phyloP scores from a whole-genome alignment of 2,113 vertebrate genomes.

The Etia nguti region DNA sequence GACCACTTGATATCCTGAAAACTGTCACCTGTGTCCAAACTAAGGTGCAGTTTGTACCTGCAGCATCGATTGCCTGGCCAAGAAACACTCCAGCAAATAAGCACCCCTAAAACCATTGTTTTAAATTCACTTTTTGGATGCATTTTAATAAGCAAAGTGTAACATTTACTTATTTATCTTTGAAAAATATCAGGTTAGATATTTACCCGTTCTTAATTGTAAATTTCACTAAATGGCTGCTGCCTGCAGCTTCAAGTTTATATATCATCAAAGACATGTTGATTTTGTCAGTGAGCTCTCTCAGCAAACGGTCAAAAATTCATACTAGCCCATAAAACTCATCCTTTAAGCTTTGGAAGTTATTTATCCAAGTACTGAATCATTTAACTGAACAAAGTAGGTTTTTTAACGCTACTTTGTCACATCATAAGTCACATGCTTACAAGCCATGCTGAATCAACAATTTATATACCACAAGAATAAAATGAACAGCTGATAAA shows the following conservation, averaged over 20 bases:
- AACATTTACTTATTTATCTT: background rate
- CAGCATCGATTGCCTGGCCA: background rate
- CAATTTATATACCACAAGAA: background rate
- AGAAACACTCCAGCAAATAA: background rate
- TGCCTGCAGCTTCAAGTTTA: background rate
- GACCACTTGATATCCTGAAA: background rate
- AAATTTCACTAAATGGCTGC: background rate
- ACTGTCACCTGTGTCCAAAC: background rate
- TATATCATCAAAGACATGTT: background rate
- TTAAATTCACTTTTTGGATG: background rate
- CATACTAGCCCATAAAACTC: background rate
- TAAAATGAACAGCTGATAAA: background rate
- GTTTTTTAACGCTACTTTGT: background rate
- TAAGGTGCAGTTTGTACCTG: background rate
- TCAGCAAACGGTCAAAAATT: background rate
- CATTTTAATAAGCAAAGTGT: background rate
- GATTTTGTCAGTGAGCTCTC: background rate
- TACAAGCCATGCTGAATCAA: background rate
- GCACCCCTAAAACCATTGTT: background rate
- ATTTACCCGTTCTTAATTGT: background rate
- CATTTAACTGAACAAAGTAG: background rate
- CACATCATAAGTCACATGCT: background rate
- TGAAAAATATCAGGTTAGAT: background rate
- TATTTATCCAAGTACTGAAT: background rate
- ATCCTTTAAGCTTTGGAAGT: rapidly evolving